Conservation (phyloP, 2,888 invertebrate species). For the Calliopum simillimum region DNA sequence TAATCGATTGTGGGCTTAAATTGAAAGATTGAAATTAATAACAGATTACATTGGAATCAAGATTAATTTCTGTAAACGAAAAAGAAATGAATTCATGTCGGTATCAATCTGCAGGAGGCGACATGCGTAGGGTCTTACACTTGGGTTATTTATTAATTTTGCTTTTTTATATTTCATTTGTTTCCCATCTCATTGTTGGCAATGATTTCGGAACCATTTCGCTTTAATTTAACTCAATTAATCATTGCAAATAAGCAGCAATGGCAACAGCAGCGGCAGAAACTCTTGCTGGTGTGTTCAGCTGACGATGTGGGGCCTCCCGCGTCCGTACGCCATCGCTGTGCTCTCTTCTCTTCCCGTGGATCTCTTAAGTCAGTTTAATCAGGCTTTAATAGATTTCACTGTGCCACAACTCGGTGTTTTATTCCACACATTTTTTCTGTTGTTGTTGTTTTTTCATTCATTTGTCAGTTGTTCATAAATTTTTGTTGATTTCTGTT, state of each 20-base stretch:
- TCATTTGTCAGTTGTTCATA: slow-evolving; percentile 3
- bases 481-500: not conserved
- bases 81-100: too few species aligned
- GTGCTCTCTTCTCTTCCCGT: not conserved
- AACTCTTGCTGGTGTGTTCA: too few species aligned
- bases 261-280: not conserved
- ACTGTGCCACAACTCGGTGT: not conserved
- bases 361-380: not conserved
- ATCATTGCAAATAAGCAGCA: slow-evolving; percentile 15
- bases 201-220: not conserved
- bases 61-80: too few species aligned
- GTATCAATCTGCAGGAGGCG: too few species aligned
- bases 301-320: not conserved
- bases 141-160: too few species aligned
- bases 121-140: too few species aligned
- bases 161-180: not conserved
- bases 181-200: not conserved
- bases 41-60: too few species aligned
- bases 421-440: too few species aligned
- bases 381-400: slow-evolving; percentile 18
- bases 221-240: slow-evolving; percentile 10
- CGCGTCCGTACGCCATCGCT: not conserved
- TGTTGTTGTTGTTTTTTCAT: slow-evolving; percentile 3
- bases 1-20: too few species aligned
- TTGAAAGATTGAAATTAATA: too few species aligned